phyloP scores from a whole-genome alignment of 2,888 invertebrate species.

The Philaethria dido region DNA sequence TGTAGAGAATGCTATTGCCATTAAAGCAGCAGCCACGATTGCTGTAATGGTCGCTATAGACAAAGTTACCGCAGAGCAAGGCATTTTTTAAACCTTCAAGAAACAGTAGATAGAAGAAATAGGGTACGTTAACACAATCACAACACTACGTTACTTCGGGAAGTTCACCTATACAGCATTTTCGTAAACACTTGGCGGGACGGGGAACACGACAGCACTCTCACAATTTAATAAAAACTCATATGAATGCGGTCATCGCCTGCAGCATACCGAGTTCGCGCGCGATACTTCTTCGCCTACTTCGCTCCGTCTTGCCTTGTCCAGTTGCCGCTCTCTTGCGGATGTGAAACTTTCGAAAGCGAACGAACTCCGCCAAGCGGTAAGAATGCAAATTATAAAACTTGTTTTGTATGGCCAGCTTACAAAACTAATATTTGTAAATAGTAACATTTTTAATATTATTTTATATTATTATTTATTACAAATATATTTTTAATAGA shows the following conservation, averaged over 20 bases:
- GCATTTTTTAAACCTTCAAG: slow-evolving; percentile 87
- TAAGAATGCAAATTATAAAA: slow-evolving; percentile 79
- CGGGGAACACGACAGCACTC: slow-evolving; percentile 80
- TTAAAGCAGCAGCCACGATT: slow-evolving; percentile 95
- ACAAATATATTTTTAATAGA: too few relatives aligned
- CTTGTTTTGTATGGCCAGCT: slow-evolving; percentile 65
- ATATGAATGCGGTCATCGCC: slow-evolving; percentile 83
- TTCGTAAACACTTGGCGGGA: slow-evolving; percentile 77
- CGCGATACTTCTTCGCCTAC: slow-evolving; percentile 80
- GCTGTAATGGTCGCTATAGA: slow-evolving; percentile 98
- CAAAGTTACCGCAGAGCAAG: slow-evolving; percentile 96
- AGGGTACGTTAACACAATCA: slow-evolving; percentile 72
- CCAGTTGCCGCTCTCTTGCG: slow-evolving; percentile 77
- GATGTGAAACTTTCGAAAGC: slow-evolving; percentile 84
- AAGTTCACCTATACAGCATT: slow-evolving; percentile 82
- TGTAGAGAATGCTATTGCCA: slow-evolving; percentile 97
- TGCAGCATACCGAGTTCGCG: slow-evolving; percentile 80
- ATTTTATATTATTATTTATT: too few relatives aligned
- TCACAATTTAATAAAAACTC: slow-evolving; percentile 78
- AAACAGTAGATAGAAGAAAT: slow-evolving; percentile 63
- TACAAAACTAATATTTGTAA: slow-evolving; percentile 39
- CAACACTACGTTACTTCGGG: slow-evolving; percentile 67
- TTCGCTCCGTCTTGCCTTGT: slow-evolving; percentile 65
- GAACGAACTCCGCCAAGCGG: slow-evolving; percentile 77
- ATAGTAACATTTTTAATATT: neutral